Conservation (phyloP, 2,888 invertebrate genomes). For the Subacronicta megacephala region DNA sequence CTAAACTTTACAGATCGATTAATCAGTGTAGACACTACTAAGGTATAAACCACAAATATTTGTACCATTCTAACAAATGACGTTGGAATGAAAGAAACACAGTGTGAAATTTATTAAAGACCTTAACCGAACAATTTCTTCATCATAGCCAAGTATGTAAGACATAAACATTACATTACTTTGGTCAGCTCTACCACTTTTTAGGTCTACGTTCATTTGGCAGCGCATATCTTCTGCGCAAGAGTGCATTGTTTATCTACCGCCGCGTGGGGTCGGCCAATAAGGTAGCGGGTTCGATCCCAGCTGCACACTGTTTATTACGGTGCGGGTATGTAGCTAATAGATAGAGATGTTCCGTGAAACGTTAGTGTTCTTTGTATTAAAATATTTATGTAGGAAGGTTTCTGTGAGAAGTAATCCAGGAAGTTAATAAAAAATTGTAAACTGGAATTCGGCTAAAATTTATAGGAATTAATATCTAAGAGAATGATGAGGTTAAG, state of each 20-base stretch:
- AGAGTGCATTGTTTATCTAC: conserved; percentile 76
- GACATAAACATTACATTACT: neutral
- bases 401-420: conserved; percentile 7
- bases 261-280: conserved; percentile 77
- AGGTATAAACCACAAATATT: too few species aligned
- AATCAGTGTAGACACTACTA: too few species aligned
- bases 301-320: conserved; percentile 61
- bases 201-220: conserved; percentile 63
- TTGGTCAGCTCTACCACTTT: conserved; percentile 40
- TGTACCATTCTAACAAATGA: too few species aligned
- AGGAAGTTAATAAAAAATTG: too few species aligned
- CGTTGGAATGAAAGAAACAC: too few species aligned
- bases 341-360: conserved; percentile 51
- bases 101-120: too few species aligned
- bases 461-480: too few species aligned
- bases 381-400: conserved; percentile 38
- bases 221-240: conserved; percentile 69
- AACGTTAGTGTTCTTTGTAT: conserved; percentile 37
- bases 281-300: conserved; percentile 76
- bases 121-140: neutral
- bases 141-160: neutral
- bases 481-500: too few species aligned
- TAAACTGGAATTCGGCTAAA: neutral
- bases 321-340: conserved; percentile 55
- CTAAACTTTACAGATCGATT: too few species aligned